These are phyloP conservation scores for Dascyllus trimaculatus DNA, from an alignment of 2,113 vertebrate genomes.

Conservation along the genomic window DNA sequence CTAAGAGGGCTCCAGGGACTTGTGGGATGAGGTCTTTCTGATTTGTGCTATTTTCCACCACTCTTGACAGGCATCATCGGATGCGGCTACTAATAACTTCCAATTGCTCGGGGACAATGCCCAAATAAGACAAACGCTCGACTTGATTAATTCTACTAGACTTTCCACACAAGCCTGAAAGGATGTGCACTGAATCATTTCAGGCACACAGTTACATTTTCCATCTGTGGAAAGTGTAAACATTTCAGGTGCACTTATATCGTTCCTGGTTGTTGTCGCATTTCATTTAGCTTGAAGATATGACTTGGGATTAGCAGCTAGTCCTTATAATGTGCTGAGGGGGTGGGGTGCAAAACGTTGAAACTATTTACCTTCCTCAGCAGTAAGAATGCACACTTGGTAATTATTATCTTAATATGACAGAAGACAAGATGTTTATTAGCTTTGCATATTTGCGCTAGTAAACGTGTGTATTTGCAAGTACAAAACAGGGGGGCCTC, in stretches of 20 bases:
- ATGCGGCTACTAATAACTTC: slow-evolving; percentile 81
- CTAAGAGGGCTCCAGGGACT: slow-evolving; percentile 87
- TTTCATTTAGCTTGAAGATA: not conserved
- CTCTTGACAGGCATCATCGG: slow-evolving; percentile 88
- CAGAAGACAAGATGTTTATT: slow-evolving; percentile 76
- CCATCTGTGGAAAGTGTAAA: not conserved
- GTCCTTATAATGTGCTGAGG: slow-evolving; percentile 24
- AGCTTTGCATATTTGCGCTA: slow-evolving; percentile 74
- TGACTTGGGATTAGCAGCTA: slow-evolving; percentile 15
- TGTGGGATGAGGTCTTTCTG: slow-evolving; percentile 86
- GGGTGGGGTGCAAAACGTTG: not conserved
- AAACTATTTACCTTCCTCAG: slow-evolving; percentile 21
- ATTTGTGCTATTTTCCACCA: slow-evolving; percentile 88
- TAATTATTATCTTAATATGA: slow-evolving; percentile 76
- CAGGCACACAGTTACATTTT: not conserved
- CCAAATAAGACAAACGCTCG: slow-evolving; percentile 17
- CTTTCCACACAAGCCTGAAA: not conserved
- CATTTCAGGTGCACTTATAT: not conserved
- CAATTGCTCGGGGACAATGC: slow-evolving; percentile 63
- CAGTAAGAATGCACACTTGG: slow-evolving; percentile 43
- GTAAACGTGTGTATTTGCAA: slow-evolving; percentile 74
- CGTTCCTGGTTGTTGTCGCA: not conserved
- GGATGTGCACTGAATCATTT: not conserved
- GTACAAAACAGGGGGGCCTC: slow-evolving; percentile 75
- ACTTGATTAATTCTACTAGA: slow-evolving; percentile 12